Evolutionary conservation across 2,113 vertebrate species (phyloP).

Genomic region (Tetraodon nigroviridis): DNA sequence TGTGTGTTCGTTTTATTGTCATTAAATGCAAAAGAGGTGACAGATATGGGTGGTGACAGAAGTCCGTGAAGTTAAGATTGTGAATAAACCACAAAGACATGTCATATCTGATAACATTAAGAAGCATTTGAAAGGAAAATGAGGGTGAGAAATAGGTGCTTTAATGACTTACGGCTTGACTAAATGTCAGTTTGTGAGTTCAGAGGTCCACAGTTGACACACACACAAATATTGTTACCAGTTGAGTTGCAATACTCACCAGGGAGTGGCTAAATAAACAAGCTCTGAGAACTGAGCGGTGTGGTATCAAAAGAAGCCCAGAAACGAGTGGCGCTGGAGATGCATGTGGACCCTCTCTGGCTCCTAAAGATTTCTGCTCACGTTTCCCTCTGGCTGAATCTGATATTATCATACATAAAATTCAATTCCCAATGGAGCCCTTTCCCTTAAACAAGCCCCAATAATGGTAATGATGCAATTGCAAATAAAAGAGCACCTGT

Average conservation of each 20-base stretch:
- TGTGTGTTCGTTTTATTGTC: no score
- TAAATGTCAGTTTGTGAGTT: not conserved
- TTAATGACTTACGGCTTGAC: no score
- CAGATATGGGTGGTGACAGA: not conserved
- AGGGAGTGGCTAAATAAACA: slow-evolving; percentile 33
- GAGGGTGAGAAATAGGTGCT: not conserved
- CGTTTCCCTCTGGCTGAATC: slow-evolving; percentile 57
- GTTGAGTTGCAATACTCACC: slow-evolving; percentile 27
- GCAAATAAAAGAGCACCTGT: slow-evolving; percentile 16
- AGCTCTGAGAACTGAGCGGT: slow-evolving; percentile 13
- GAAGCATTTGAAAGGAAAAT: no score
- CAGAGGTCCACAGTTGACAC: not conserved
- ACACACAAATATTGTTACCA: slow-evolving; percentile 5
- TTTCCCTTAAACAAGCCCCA: slow-evolving; percentile 62
- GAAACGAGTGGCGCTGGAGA: slow-evolving; percentile 57
- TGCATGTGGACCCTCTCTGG: slow-evolving; percentile 62
- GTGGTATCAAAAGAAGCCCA: slow-evolving; percentile 23
- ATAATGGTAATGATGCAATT: no score
- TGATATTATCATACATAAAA: slow-evolving; percentile 53
- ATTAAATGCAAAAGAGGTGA: no score
- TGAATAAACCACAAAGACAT: not conserved
- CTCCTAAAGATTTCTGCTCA: slow-evolving; percentile 69
- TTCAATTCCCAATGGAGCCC: slow-evolving; percentile 44
- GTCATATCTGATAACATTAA: no score
- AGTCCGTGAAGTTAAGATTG: not conserved